These are phyloP conservation scores for Campoplex nolae DNA, from an alignment of 2,888 invertebrate genomes.

Conservation along the genomic window DNA sequence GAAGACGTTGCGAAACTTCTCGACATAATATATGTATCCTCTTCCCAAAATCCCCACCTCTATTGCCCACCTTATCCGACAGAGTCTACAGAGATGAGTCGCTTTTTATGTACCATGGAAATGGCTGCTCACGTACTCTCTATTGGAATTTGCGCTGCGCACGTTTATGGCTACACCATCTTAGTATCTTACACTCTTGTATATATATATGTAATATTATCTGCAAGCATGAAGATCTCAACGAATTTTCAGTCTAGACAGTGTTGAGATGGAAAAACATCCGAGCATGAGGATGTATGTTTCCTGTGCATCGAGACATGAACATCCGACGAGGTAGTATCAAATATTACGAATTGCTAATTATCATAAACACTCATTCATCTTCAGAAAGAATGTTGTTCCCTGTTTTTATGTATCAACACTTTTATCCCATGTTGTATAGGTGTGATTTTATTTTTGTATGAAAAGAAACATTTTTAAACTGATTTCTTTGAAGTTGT, in stretches of 20 bases:
- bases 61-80: neutral
- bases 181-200: neutral
- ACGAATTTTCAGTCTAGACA: neutral
- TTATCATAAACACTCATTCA: neutral
- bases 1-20: slow-evolving; percentile 59
- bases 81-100: slow-evolving; percentile 42
- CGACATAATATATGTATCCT: slow-evolving; percentile 65
- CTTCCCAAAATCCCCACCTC: slow-evolving; percentile 5
- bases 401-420: neutral
- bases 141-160: neutral
- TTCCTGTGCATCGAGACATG: neutral
- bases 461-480: neutral
- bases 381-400: neutral
- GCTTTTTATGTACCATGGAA: slow-evolving; percentile 46
- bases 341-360: neutral
- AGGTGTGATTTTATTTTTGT: neutral
- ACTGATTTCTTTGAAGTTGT: neutral
- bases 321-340: neutral
- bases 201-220: no score
- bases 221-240: neutral
- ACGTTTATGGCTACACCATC: neutral
- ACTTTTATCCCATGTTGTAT: neutral
- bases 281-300: neutral
- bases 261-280: neutral
- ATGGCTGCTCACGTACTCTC: slow-evolving; percentile 45